Percentiles rank a stretch among this genome's conserved stretches.
Conservation (phyloP, 2,888 invertebrate genomes). For the Cremastinae sp. region DNA sequence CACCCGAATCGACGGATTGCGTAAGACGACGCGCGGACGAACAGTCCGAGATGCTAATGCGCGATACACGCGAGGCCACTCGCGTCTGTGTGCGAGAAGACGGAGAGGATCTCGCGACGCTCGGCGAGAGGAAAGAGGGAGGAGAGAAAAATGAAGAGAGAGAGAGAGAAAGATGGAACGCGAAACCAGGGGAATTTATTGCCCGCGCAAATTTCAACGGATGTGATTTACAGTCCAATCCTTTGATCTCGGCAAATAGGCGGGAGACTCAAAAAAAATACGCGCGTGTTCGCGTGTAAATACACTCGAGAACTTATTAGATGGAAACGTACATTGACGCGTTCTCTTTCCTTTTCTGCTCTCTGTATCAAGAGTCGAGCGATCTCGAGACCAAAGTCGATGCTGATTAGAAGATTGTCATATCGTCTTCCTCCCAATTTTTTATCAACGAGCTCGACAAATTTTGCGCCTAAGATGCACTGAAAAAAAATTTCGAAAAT, state of each 20-base stretch:
- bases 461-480: not conserved
- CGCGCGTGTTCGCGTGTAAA: conserved; percentile 4
- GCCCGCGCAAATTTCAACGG: conserved; percentile 58
- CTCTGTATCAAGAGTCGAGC: conserved; percentile 10
- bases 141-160: conserved; percentile 10
- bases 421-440: conserved; percentile 32
- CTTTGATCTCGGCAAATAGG: conserved; percentile 61
- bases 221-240: conserved; percentile 61
- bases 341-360: not conserved
- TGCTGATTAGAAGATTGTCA: conserved; percentile 50
- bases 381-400: conserved; percentile 39
- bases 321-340: conserved; percentile 20
- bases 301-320: conserved; percentile 24
- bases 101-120: conserved; percentile 36
- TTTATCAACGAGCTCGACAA: conserved; percentile 28
- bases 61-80: conserved; percentile 49
- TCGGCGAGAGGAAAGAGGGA: conserved; percentile 11
- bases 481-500: too few species aligned
- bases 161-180: conserved; percentile 21
- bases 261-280: conserved; percentile 49
- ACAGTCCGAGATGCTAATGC: conserved; percentile 44
- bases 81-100: conserved; percentile 10
- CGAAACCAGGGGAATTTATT: conserved; percentile 53
- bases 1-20: conserved; percentile 55
- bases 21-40: conserved; percentile 35